Evolutionary conservation across 2,797 vertebrate genomes (phyloP), one percentile per base, ranked within the genome.

Genomic region (Artibeus jamaicensis): DNA sequence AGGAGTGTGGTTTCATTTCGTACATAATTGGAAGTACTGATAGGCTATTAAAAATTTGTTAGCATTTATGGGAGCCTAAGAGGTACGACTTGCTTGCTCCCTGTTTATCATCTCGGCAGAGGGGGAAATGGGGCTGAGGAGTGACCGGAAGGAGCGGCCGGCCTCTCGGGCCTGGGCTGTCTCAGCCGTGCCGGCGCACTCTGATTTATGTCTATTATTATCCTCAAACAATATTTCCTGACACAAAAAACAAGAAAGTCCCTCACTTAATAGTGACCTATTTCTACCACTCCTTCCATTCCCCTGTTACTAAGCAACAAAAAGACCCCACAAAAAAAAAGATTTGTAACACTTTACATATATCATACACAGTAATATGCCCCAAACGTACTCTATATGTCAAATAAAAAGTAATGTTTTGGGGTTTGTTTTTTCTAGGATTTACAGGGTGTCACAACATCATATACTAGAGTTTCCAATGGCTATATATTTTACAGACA

Each of bases 251-350:
- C n/a, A 86, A 92, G 82, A 94, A 97, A 93, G 74, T 95, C 86
- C 32, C 14, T 90, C 89, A 44, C 92, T 97, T 95, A 97, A 96
- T 29, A 6, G 42, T 91, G 94, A 92, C 92, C 96, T 97, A 88
- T 97, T 97, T 97, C 87, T 87, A 93, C 93, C 77, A 76, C 1
- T 68, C 34, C 46, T 93, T 89, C 46, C 34, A 70, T 85, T 96
- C 57, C 34, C 9, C 0, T 55, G 93, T 98, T 98, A 97, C 97
- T 96, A 98, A 96, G 98, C 97, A 98, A 98, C 98, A 44, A 53
- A 89, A 96, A 94, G 50, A 73, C 34, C 94, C 57, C 48, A 93
- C 74, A 55, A 76, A 88, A 84, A 88, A 84, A 96, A 83, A 62
- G 70, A 94, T 82, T 81, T 94, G 82, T 94, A 95, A 78, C 85